Evolutionary conservation across 2,113 vertebrate genomes (phyloP).

Genomic region (Heteronetta atricapilla): DNA sequence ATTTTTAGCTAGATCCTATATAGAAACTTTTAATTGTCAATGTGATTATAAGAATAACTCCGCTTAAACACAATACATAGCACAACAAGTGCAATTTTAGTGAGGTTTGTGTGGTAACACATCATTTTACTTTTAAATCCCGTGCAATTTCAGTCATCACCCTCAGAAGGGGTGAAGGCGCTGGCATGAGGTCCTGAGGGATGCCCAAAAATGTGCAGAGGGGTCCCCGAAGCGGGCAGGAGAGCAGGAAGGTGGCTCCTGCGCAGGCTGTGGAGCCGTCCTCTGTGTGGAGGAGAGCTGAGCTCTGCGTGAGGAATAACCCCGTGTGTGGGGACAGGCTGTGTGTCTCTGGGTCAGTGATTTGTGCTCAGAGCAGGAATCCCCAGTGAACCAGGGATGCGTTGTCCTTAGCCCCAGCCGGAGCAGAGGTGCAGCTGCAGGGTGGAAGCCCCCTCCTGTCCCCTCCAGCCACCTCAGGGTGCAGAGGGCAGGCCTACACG

Average conservation of each 20-base stretch:
- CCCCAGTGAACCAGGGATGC: background rate
- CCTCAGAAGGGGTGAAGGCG: background rate
- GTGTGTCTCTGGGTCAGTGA: background rate
- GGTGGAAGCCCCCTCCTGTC: background rate
- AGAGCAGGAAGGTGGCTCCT: background rate
- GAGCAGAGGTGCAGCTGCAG: background rate
- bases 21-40: slow-evolving; percentile 6
- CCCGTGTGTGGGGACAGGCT: background rate
- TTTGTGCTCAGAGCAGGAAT: background rate
- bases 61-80: background rate
- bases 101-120: background rate
- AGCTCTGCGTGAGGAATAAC: background rate
- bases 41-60: background rate
- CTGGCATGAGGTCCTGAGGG: background rate
- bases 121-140: background rate
- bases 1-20: background rate
- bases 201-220: background rate
- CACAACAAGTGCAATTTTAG: background rate
- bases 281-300: background rate
- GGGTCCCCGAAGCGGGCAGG: background rate
- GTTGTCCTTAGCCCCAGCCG: background rate
- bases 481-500: background rate
- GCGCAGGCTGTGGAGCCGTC: background rate
- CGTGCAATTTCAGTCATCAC: rapidly evolving
- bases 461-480: background rate